Evolutionary conservation across 2,888 invertebrate species (phyloP), one percentile per base, ranked within the genome.

Genomic region (Cristatella mucedo): DNA sequence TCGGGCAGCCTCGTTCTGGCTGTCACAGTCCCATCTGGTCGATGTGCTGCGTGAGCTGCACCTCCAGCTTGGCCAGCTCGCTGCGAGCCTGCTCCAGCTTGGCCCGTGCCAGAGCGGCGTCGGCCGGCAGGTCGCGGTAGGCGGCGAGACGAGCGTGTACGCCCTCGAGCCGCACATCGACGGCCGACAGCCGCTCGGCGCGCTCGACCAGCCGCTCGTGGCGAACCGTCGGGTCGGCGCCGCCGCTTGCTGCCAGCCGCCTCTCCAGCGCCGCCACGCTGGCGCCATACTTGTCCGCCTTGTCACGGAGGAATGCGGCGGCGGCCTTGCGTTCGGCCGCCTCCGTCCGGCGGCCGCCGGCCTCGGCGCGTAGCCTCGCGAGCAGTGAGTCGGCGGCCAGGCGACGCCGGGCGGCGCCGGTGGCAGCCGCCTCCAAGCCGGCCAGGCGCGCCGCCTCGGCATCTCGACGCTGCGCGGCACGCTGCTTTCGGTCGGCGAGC

Each of bases 21-120:
- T n/a, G n/a, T n/a, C n/a, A n/a, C n/a, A n/a, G n/a, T n/a, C n/a
- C n/a, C n/a, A n/a, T n/a, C n/a, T n/a, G n/a, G n/a, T 36, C 36
- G n/a, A 36, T 36, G 22, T 36, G 22, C 19, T 24, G 15, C n/a
- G 15, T 15, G 13, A 36, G 18, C 19, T 36, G 16, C n/a, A 6
- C 24, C 19, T 36, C 36, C 13, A 36, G 4, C 5, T 36, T 29
- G 4, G 13, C 24, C 4, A 36, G 36, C 19, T 36, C 18, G 4
- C 6, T 29, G 9, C 24, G 9, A 7, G 36, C 36, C 9, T 26
- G 24, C 26, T 21, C 36, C n/a, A 36, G 5, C 24, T 36, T 36
- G 4, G 26, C 36, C 6, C 6, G 5, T 5, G 36, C 36, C 19
- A 36, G 21, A n/a, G 22, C 24, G n/a, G 4, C 15, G 19, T 36